Evolutionary conservation across 1,140 invertebrate genomes (phyloP).

Genomic region (Camponotus pennsylvanicus): DNA sequence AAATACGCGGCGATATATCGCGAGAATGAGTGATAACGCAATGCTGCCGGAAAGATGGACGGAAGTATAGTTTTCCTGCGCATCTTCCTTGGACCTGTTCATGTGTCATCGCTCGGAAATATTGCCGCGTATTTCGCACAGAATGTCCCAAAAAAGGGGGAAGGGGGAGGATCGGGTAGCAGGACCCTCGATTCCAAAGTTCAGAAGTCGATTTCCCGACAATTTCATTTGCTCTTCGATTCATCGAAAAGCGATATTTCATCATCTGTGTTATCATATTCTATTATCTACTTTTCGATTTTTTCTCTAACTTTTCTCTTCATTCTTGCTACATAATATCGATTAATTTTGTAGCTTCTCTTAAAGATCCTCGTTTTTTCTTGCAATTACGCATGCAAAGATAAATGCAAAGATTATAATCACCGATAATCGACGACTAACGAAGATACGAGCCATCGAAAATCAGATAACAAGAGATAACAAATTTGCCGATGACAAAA

Average conservation of each 20-base stretch:
- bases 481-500: not conserved
- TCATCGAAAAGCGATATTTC: not conserved
- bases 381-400: not conserved
- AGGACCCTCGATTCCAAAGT: conserved; percentile 21
- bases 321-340: not conserved
- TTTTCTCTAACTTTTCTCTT: not conserved
- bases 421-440: not conserved
- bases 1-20: conserved; percentile 52
- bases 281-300: not conserved
- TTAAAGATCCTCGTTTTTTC: not conserved
- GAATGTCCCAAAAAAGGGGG: not conserved
- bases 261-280: not conserved
- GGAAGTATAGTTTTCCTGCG: conserved; percentile 13
- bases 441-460: not conserved
- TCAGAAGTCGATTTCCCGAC: conserved; percentile 15
- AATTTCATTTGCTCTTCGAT: not conserved
- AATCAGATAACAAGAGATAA: not conserved
- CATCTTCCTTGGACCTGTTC: not conserved
- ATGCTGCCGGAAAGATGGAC: not conserved
- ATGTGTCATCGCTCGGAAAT: conserved; percentile 13
- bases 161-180: conserved; percentile 15
- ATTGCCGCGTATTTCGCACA: conserved; percentile 37
- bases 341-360: not conserved
- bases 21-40: conserved; percentile 20
- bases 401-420: not conserved